Percentiles rank a stretch among this genome's conserved stretches.
phyloP scores from a whole-genome alignment of 2,888 invertebrate species.

The Cosmia pyralina region DNA sequence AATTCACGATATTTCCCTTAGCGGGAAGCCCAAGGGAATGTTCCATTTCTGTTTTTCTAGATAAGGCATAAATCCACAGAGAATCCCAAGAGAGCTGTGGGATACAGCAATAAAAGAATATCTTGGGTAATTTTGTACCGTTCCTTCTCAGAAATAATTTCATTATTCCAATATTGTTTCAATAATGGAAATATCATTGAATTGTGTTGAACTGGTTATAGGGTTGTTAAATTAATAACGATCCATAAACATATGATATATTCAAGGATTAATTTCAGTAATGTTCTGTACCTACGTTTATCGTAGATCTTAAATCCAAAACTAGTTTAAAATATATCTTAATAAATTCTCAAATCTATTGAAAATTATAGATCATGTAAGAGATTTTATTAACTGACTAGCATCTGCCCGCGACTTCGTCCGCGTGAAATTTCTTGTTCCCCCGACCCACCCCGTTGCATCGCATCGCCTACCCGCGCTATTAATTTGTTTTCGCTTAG shows the following conservation, averaged over 20 bases:
- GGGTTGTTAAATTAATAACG: slow-evolving; percentile 21
- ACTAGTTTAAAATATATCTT: slow-evolving; percentile 14
- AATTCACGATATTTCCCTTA: slow-evolving; percentile 46
- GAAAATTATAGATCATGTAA: neutral
- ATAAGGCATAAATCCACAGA: slow-evolving; percentile 41
- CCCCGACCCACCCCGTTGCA: too few relatives aligned
- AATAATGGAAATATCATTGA: slow-evolving; percentile 10
- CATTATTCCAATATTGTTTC: slow-evolving; percentile 1
- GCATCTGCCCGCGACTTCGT: too few relatives aligned
- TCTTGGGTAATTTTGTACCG: slow-evolving; percentile 18
- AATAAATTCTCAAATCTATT: neutral
- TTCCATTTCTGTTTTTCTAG: slow-evolving; percentile 45
- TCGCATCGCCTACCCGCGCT: too few relatives aligned
- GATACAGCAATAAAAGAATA: slow-evolving; percentile 44
- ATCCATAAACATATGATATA: slow-evolving; percentile 19
- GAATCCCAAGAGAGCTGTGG: slow-evolving; percentile 25
- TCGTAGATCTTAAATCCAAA: slow-evolving; percentile 1
- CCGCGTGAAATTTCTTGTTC: too few relatives aligned
- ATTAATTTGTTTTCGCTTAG: too few relatives aligned
- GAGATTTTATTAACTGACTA: slow-evolving; percentile 16
- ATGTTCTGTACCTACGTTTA: slow-evolving; percentile 9
- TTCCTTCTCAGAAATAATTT: slow-evolving; percentile 18
- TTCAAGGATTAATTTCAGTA: slow-evolving; percentile 32
- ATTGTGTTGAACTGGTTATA: neutral
- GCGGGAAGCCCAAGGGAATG: slow-evolving; percentile 23